phyloP scores from a whole-genome alignment of 2,888 invertebrate genomes.

The Linnaemya tessellans region DNA sequence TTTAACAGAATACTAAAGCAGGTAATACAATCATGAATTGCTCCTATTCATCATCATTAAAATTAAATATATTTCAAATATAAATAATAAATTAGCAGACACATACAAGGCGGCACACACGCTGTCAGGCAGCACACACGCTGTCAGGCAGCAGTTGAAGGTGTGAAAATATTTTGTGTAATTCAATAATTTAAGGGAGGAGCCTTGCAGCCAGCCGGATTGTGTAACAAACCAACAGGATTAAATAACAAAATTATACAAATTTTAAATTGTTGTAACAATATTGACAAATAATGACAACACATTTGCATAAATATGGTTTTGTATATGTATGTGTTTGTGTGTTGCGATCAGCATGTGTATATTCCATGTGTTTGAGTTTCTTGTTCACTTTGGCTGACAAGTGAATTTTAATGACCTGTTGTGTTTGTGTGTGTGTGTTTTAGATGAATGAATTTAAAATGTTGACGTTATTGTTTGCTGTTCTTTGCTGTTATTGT shows the following conservation, averaged over 20 bases:
- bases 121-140: too few species aligned
- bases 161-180: not conserved
- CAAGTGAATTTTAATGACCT: constrained; percentile 5
- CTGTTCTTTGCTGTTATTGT: not conserved
- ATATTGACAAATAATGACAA: constrained; percentile 32
- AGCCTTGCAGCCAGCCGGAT: not conserved
- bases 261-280: constrained; percentile 28
- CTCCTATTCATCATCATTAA: not conserved
- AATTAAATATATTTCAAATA: not conserved
- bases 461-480: not conserved
- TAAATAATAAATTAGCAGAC: too few species aligned
- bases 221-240: constrained; percentile 23
- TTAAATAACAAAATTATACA: constrained; percentile 33
- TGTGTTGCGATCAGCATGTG: not conserved
- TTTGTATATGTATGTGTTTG: not conserved
- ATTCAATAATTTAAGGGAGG: constrained; percentile 22
- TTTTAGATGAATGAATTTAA: not conserved
- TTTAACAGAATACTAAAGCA: too few species aligned
- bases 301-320: constrained; percentile 8
- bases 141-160: not conserved
- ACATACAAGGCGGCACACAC: too few species aligned
- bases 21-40: too few species aligned
- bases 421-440: too few species aligned
- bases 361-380: not conserved
- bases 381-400: not conserved